Evolutionary conservation across 2,113 vertebrate species (phyloP).

Genomic region (Vulpes ferrilata): DNA sequence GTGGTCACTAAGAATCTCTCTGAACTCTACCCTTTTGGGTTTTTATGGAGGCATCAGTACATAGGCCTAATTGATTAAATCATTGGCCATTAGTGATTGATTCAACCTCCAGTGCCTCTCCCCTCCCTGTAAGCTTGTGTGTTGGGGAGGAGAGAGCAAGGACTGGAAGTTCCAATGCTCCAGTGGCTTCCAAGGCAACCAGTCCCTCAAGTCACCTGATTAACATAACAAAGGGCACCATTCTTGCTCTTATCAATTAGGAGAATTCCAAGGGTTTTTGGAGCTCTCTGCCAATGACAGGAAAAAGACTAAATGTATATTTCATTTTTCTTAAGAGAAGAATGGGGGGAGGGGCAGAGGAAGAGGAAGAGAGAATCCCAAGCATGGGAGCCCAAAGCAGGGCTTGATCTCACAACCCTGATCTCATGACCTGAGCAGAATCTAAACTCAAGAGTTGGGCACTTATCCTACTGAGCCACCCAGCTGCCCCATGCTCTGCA

Average conservation of each 20-base stretch:
- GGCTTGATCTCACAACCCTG: not conserved
- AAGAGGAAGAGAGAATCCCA: not conserved
- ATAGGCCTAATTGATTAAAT: not conserved
- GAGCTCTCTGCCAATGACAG: not conserved
- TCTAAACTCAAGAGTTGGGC: not conserved
- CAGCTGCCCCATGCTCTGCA: not conserved
- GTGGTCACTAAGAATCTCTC: not conserved
- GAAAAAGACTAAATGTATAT: not conserved
- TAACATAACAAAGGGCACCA: not conserved
- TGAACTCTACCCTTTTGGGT: not conserved
- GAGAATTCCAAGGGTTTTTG: not conserved
- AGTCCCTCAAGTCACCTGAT: not conserved
- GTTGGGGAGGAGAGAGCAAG: not conserved
- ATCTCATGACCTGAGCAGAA: not conserved
- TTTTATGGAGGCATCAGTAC: not conserved
- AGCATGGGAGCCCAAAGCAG: not conserved
- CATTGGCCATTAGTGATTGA: not conserved
- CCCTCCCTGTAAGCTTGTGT: not conserved
- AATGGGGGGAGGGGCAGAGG: not conserved
- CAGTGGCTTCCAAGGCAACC: not conserved
- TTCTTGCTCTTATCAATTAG: not conserved
- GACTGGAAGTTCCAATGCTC: not conserved
- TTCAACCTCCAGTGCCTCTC: not conserved
- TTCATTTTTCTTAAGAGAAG: not conserved
- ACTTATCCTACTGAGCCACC: not conserved